Base-by-base conservation (phyloP, 2,113 vertebrate species). In the Grantiella picta region DNA sequence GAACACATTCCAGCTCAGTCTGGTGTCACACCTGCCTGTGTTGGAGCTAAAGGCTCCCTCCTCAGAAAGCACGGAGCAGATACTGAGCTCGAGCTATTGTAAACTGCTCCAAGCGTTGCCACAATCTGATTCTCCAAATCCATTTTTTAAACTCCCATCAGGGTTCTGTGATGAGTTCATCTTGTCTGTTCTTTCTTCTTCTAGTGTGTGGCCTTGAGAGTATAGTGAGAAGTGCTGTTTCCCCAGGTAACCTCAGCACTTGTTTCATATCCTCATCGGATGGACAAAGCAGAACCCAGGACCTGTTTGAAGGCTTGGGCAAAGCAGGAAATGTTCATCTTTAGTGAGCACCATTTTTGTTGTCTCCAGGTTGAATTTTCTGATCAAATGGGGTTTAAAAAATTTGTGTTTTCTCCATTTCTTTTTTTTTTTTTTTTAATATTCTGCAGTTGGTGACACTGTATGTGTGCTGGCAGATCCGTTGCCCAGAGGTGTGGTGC, bases 391-490 rank as follows among this genome's bases (percentile, higher is more conserved):
- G 36, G 18, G 27, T 38, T 1, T 35, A 44, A 29, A 40, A 38
- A 33, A 16, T 1, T 1, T 21, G 2, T 52, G 4, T 42, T 59
- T 61, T 75, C 20, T 18, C 5, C 3, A 15, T 54, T 16, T 65
- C 10, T 82, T 35, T 57, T 27, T 24, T 15, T 70, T 35, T 82
- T 38, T 57, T 29, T 24, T 15, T 70, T 35, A 23, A 1, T 38
- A 2, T 40, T 50, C 28, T 3, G 0, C 3, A 9, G 22, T 2
- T 69, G 28, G 12, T 59, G 56, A 2, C 8, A 1, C 19, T 44
- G 11, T 29, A 1, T 60, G 11, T 23, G 11, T 66, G 40, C 75
- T 45, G 45, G 18, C 19, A 60, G n/a, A 29, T 11, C 22, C 14
- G 2, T 9, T 56, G 25, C 44, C 4, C 5, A 10, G 60, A 57